A percentile compares a stretch with the other conserved stretches of the same genome.
Evolutionary conservation across 2,888 invertebrate species (phyloP).

Genomic region (Orthosia incerta): DNA sequence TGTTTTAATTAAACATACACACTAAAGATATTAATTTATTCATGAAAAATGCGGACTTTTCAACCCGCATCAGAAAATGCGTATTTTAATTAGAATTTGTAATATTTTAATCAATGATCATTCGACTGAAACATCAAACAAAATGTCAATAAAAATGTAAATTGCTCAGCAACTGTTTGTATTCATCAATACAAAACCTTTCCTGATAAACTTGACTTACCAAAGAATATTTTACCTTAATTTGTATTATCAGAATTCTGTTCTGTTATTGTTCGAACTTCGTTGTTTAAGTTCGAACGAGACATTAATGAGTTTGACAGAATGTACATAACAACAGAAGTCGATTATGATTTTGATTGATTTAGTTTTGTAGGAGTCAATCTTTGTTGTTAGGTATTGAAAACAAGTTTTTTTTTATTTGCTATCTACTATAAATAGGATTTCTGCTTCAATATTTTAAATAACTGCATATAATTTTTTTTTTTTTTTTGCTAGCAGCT

Average conservation of each 20-base stretch:
- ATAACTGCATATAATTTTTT: no score
- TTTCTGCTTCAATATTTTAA: no score
- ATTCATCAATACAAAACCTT: constrained; percentile 34
- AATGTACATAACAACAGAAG: constrained; percentile 7
- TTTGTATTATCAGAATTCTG: constrained; percentile 24
- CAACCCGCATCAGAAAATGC: constrained; percentile 30
- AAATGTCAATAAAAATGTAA: constrained; percentile 58
- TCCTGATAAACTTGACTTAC: constrained; percentile 40
- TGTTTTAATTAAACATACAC: constrained; percentile 20
- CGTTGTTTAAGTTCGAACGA: constrained; percentile 29
- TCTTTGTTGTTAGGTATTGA: not conserved
- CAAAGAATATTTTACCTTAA: constrained; percentile 28
- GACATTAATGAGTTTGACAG: constrained; percentile 25
- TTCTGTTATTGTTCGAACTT: constrained; percentile 16
- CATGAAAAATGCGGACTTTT: constrained; percentile 34
- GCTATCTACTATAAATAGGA: no score
- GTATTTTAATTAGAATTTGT: constrained; percentile 49
- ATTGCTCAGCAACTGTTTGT: constrained; percentile 42
- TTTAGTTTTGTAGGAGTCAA: not conserved
- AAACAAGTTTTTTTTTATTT: not conserved
- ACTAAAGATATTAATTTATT: constrained; percentile 31
- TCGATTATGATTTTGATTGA: not conserved
- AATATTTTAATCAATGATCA: constrained; percentile 44
- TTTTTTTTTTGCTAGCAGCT: no score
- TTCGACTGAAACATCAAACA: constrained; percentile 46